Percentiles rank a stretch among this genome's conserved stretches.
phyloP scores from a whole-genome alignment of 2,797 vertebrate species.

The Rhinogobio ventralis region DNA sequence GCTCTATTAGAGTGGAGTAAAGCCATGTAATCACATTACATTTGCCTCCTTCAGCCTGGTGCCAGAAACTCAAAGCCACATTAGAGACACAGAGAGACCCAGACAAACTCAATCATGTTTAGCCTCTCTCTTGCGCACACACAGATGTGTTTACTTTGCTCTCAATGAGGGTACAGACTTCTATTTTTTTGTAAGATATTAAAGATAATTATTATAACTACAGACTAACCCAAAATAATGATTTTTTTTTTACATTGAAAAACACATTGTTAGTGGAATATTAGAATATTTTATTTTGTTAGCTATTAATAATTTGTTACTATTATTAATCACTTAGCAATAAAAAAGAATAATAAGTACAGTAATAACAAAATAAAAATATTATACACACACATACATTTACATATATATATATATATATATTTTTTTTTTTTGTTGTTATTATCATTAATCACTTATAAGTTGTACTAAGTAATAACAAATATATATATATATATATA shows the following conservation, averaged over 20 bases:
- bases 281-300: too few relatives aligned
- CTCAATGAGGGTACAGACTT: neutral
- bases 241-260: neutral
- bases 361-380: neutral
- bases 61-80: conserved; percentile 31
- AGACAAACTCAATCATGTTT: conserved; percentile 23
- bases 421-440: too few relatives aligned
- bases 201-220: neutral
- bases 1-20: conserved; percentile 34
- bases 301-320: too few relatives aligned
- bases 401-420: too few relatives aligned
- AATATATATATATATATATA: too few relatives aligned
- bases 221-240: neutral
- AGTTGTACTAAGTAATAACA: too few relatives aligned
- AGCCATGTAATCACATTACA: conserved; percentile 46
- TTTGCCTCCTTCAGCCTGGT: conserved; percentile 13
- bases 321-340: too few relatives aligned
- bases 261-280: too few relatives aligned
- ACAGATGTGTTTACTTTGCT: neutral
- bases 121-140: neutral
- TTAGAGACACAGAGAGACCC: conserved; percentile 27
- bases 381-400: too few relatives aligned
- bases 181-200: neutral
- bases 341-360: neutral
- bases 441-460: too few relatives aligned